Evolutionary conservation across 30 jellyfish, hydroid and myxozoan species (phyloP), one percentile per base, ranked within the genome.

Genomic region (Sanderia malayensis): DNA sequence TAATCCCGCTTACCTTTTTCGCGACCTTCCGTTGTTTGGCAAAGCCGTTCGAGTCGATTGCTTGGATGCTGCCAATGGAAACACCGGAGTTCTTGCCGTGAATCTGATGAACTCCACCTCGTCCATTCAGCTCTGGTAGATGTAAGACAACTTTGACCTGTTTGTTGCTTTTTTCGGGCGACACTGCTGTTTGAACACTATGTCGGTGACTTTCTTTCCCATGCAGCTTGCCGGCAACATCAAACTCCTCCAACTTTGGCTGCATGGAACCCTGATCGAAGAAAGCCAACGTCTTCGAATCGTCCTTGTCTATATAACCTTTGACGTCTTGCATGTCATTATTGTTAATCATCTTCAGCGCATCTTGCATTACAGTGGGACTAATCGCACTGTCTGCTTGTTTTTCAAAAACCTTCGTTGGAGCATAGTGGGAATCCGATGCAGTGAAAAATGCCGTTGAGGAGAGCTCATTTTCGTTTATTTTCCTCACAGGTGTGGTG

Each of bases 391-490:
- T 73, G 17, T 78, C 89, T 9, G 61, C 29, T 20, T 79, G 82
- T 47, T 78, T 63, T 45, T 66, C 70, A 8, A 41, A 23, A n/a
- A 64, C 21, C 6, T 66, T 69, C 9, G 61, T 78, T 22, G 22
- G 47, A 8, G 58, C 10, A 18, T 11, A 15, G 19, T 46, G 33
- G n/a, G 81, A 58, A 23, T 78, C 65, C 27, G 89, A 67, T 19
- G 82, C 89, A 23, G 89, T 63, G 57, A 78, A 65, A 58, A 78
- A 78, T 20, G 89, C 53, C 30, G 89, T 78, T 31, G 89, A 78
- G 18, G 89, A 78, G 22, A 78, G 55, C 3, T 49, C 89, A 24
- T 78, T 78, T 67, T 78, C 89, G 33, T 78, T 71, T 15, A 78
- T 78, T 25, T 78, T 78, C 17, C 65, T 78, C 58, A 62, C 29